Percentiles rank a stretch among this genome's conserved stretches.
Conservation (phyloP, 2,888 invertebrate genomes). For the Mythimna impura region DNA sequence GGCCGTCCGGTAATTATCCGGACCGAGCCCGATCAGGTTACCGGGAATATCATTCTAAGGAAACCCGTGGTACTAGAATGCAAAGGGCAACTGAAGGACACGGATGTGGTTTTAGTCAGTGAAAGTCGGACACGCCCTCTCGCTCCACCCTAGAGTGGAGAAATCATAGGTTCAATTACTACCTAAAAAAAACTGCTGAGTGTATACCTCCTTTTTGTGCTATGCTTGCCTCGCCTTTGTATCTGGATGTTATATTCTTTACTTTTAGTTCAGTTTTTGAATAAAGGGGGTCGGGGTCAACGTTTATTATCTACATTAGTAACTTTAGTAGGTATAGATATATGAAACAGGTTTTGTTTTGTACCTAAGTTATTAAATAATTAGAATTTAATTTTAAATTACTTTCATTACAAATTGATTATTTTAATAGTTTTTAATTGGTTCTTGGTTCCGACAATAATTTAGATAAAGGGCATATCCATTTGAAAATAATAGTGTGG, state of each 20-base stretch:
- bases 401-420: neutral
- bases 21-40: too few relatives aligned
- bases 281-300: neutral
- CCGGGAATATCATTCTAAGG: too few relatives aligned
- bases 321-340: neutral
- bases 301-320: neutral
- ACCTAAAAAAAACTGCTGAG: too few relatives aligned
- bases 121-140: too few relatives aligned
- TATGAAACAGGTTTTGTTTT: constrained; percentile 18
- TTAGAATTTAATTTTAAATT: constrained; percentile 21
- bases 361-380: constrained; percentile 9
- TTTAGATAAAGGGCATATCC: neutral
- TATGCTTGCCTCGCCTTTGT: neutral
- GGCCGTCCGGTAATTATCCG: too few relatives aligned
- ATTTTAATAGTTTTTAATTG: constrained; percentile 18
- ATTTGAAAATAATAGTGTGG: constrained; percentile 4
- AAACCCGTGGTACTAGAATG: too few relatives aligned
- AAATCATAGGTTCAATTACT: too few relatives aligned
- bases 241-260: neutral
- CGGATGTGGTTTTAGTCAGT: too few relatives aligned
- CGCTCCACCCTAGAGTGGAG: too few relatives aligned
- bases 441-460: constrained; percentile 7
- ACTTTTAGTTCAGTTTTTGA: neutral
- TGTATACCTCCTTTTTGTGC: too few relatives aligned
- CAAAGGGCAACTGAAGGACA: too few relatives aligned